phyloP scores from a whole-genome alignment of 1,140 invertebrate species.

The Diabrotica virgifera region DNA sequence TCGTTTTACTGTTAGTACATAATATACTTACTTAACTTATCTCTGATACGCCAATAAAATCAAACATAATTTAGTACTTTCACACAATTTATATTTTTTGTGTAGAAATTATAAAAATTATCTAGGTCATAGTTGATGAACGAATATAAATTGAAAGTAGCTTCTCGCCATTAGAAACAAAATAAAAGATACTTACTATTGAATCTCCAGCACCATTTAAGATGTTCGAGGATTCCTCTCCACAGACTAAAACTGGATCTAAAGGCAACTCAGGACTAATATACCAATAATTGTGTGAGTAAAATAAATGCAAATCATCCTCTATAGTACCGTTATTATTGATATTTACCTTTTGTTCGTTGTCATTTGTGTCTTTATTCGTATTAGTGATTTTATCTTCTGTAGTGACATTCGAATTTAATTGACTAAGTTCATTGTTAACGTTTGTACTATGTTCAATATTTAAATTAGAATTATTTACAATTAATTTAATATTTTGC shows the following conservation, averaged over 20 bases:
- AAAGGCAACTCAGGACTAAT: slow-evolving; percentile 51
- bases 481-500: slow-evolving; percentile 14
- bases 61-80: background rate
- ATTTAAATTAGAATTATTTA: background rate
- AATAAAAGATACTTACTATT: slow-evolving; percentile 20
- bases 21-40: too few relatives aligned
- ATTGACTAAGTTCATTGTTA: slow-evolving; percentile 16
- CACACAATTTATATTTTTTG: background rate
- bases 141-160: slow-evolving; percentile 11
- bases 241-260: slow-evolving; percentile 48
- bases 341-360: slow-evolving; percentile 20
- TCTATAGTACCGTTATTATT: slow-evolving; percentile 25
- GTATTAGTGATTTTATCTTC: background rate
- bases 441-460: background rate
- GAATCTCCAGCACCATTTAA: slow-evolving; percentile 9
- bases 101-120: background rate
- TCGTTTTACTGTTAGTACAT: too few relatives aligned
- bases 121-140: too few relatives aligned
- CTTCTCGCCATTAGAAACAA: slow-evolving; percentile 7
- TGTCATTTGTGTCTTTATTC: slow-evolving; percentile 1
- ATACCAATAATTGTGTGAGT: slow-evolving; percentile 55
- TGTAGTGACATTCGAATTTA: slow-evolving; percentile 11
- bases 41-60: too few relatives aligned
- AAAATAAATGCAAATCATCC: slow-evolving; percentile 46
- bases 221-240: slow-evolving; percentile 11